Percentiles rank a stretch among this genome's conserved stretches.
Conservation (phyloP, 2,888 invertebrate species). For the Caenorhabditis macrosperma region DNA sequence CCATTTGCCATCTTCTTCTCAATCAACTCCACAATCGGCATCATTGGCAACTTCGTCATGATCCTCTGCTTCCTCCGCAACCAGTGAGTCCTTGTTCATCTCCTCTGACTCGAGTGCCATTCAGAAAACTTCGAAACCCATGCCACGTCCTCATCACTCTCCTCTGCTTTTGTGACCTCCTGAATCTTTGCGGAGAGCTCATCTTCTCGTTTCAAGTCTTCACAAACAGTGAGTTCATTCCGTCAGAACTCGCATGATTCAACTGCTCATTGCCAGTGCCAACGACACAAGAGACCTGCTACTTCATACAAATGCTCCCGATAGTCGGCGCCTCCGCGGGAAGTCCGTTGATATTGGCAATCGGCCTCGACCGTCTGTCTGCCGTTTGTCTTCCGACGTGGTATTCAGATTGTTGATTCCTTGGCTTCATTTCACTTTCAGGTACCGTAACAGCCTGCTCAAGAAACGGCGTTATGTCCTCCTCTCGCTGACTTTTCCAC, state of each 20-base stretch:
- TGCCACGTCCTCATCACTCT: slow-evolving; percentile 45
- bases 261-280: slow-evolving; percentile 28
- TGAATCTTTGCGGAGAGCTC: slow-evolving; percentile 43
- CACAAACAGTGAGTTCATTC: slow-evolving; percentile 17
- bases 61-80: slow-evolving; percentile 12
- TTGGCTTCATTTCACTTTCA: slow-evolving; percentile 9
- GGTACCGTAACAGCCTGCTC: slow-evolving; percentile 25
- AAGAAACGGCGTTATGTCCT: slow-evolving; percentile 29
- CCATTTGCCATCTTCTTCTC: slow-evolving; percentile 42
- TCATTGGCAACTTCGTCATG: slow-evolving; percentile 39
- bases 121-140: slow-evolving; percentile 28
- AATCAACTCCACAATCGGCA: slow-evolving; percentile 28
- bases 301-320: slow-evolving; percentile 50
- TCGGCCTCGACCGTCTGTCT: slow-evolving; percentile 58
- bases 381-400: background rate
- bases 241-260: background rate
- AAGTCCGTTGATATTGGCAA: slow-evolving; percentile 54
- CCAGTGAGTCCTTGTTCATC: slow-evolving; percentile 23
- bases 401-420: no score
- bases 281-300: slow-evolving; percentile 42
- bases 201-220: slow-evolving; percentile 33
- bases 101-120: no score
- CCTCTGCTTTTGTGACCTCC: slow-evolving; percentile 28
- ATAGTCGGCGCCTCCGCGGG: slow-evolving; percentile 49
- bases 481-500: slow-evolving; percentile 24